These are phyloP conservation scores for Drosophila meridionalis DNA, from an alignment of 2,888 invertebrate genomes.

Conservation along the genomic window DNA sequence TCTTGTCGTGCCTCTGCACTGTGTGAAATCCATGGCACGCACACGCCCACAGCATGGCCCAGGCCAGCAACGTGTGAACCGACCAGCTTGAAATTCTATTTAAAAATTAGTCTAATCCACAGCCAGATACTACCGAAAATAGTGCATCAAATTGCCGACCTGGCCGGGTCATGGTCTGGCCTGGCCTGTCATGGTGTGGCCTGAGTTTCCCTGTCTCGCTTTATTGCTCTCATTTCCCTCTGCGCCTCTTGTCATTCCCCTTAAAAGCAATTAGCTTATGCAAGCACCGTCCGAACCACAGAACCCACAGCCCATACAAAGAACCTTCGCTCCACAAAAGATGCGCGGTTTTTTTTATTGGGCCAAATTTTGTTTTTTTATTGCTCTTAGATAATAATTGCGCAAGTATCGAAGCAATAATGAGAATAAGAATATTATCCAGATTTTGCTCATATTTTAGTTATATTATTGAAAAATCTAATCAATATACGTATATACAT, in stretches of 20 bases:
- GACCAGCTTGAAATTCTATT: constrained; percentile 69
- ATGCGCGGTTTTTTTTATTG: constrained; percentile 44
- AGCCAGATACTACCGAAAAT: constrained; percentile 42
- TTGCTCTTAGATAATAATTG: constrained; percentile 10
- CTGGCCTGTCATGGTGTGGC: not conserved
- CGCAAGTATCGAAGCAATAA: not conserved
- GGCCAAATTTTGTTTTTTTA: constrained; percentile 34
- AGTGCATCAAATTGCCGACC: constrained; percentile 28
- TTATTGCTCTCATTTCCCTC: not conserved
- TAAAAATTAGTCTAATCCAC: constrained; percentile 80
- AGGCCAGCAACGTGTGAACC: constrained; percentile 61
- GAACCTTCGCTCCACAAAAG: constrained; percentile 41
- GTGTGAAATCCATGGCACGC: constrained; percentile 68
- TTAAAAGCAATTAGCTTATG: constrained; percentile 49
- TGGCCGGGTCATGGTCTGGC: not conserved
- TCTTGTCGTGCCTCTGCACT: constrained; percentile 15
- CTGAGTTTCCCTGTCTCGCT: not conserved
- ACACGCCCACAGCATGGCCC: constrained; percentile 73
- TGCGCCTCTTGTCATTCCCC: constrained; percentile 3
- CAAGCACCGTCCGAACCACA: constrained; percentile 63
- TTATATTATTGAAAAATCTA: too few species aligned
- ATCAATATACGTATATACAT: too few species aligned
- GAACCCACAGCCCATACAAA: constrained; percentile 55
- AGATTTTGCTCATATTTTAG: too few species aligned
- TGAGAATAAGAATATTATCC: too few species aligned